Conservation (phyloP, 2,113 vertebrate species). For the Chaenogobius annularis region DNA sequence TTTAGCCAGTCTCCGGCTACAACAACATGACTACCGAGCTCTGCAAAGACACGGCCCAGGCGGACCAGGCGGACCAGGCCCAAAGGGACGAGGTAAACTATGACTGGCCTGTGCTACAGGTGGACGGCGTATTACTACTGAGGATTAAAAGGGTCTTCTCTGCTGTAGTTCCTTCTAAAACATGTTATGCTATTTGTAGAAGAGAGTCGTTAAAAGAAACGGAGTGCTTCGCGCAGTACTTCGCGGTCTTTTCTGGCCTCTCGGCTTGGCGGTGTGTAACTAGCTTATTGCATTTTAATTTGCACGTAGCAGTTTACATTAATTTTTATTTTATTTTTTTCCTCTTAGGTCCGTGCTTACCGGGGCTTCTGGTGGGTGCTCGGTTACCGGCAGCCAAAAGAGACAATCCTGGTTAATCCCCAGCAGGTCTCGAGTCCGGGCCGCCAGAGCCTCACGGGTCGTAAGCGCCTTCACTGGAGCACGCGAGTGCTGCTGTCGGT, state of each 20-base stretch:
- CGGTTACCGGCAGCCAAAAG: conserved; percentile 48
- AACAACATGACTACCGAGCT: conserved; percentile 53
- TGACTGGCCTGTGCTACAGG: no score
- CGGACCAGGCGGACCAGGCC: conserved; percentile 2
- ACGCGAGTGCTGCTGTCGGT: conserved; percentile 64
- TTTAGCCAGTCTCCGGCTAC: background rate
- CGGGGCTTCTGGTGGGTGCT: conserved; percentile 68
- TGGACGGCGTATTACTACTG: no score
- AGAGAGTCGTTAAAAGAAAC: conserved; percentile 39
- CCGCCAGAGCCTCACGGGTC: conserved; percentile 54
- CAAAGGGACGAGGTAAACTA: conserved; percentile 23
- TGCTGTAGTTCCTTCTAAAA: no score
- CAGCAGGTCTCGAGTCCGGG: conserved; percentile 12
- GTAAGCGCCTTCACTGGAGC: conserved; percentile 64
- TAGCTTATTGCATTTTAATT: background rate
- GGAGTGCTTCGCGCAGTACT: conserved; percentile 51
- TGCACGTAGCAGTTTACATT: fast-evolving
- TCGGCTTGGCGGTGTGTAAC: conserved; percentile 69
- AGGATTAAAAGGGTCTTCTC: no score
- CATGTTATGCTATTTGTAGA: conserved; percentile 34
- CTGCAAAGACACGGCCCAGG: conserved; percentile 20
- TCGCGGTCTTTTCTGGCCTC: conserved; percentile 71
- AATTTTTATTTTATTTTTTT: no score
- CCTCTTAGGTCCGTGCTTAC: conserved; percentile 57
- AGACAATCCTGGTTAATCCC: background rate